phyloP scores from a whole-genome alignment of 1,140 invertebrate species.

The Drosophila sp. region DNA sequence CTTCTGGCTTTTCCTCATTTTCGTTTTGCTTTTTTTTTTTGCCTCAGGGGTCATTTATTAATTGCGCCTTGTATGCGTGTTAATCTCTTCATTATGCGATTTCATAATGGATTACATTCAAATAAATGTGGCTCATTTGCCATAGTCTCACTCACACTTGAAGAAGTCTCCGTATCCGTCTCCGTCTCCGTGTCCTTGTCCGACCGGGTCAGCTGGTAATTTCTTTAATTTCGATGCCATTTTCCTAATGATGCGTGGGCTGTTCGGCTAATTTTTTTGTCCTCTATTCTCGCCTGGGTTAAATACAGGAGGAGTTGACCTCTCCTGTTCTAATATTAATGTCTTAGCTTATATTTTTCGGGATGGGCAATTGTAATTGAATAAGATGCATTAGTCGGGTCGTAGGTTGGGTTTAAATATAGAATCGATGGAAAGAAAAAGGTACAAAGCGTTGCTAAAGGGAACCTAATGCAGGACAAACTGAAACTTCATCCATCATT shows the following conservation, averaged over 20 bases:
- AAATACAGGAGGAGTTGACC: conserved; percentile 1
- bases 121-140: conserved; percentile 77
- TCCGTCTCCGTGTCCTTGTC: no score
- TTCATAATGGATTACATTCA: conserved; percentile 81
- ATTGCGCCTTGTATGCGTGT: conserved; percentile 70
- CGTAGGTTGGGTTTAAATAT: not conserved
- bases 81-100: conserved; percentile 81
- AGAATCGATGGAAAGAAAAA: not conserved
- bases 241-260: conserved; percentile 68
- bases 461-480: no score
- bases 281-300: not conserved
- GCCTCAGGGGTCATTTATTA: conserved; percentile 68
- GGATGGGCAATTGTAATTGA: conserved; percentile 58
- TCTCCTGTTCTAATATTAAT: conserved; percentile 63
- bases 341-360: conserved; percentile 58
- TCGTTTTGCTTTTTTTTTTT: conserved; percentile 13
- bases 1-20: not conserved
- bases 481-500: no score
- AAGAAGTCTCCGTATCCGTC: conserved; percentile 12
- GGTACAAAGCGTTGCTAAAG: not conserved
- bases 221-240: conserved; percentile 75
- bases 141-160: conserved; percentile 18
- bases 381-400: conserved; percentile 61
- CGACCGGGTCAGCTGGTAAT: conserved; percentile 49
- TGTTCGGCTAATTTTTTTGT: conserved; percentile 25